phyloP scores from a whole-genome alignment of 2,797 vertebrate genomes.

The Hozukius guyotensis region DNA sequence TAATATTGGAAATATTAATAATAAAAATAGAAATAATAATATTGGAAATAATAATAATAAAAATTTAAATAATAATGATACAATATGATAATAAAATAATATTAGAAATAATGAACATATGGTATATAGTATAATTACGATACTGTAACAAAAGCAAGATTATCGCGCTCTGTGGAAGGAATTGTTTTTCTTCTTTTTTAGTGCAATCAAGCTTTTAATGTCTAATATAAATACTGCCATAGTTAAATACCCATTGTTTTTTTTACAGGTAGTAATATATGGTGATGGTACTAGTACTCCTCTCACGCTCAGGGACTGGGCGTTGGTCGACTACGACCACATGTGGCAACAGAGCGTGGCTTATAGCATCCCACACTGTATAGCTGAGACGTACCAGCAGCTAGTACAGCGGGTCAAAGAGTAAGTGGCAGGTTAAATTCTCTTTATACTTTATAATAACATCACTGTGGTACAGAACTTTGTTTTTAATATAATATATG shows the following conservation, averaged over 20 bases:
- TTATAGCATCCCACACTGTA: conserved; percentile 78
- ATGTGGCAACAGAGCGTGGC: conserved; percentile 71
- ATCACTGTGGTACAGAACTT: neutral
- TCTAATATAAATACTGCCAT: neutral
- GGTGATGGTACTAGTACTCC: conserved; percentile 80
- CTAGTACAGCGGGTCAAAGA: conserved; percentile 74
- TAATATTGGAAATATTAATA: no score
- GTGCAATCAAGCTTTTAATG: neutral
- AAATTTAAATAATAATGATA: no score
- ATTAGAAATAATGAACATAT: no score
- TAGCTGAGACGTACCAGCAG: conserved; percentile 73
- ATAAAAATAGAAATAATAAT: no score
- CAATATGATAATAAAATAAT: no score
- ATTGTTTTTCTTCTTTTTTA: neutral
- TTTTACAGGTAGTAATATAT: conserved; percentile 81
- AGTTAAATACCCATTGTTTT: neutral
- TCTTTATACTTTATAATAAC: neutral
- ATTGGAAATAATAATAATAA: no score
- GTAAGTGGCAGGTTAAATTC: conserved; percentile 62
- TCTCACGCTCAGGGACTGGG: conserved; percentile 77
- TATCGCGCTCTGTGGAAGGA: neutral
- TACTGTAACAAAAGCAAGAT: neutral
- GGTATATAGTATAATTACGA: no score
- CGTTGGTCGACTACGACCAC: conserved; percentile 81
- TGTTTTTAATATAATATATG: neutral